A percentile compares a stretch with the other conserved stretches of the same genome.
Evolutionary conservation across 2,888 invertebrate genomes (phyloP).

Genomic region (Drosophila kuntzei): DNA sequence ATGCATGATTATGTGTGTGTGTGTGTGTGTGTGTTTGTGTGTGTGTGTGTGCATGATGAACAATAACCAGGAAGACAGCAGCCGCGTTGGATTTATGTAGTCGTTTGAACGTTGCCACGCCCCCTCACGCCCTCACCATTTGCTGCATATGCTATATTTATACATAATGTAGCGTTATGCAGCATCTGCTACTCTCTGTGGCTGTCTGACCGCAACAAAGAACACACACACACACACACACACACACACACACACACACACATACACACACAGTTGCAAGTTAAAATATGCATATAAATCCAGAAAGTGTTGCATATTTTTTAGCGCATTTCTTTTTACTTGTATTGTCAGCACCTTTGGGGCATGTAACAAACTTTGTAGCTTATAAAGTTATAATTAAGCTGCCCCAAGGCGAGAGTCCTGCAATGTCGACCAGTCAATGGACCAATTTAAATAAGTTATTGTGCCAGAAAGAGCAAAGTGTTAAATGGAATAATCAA

Average conservation of each 20-base stretch:
- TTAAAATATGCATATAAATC: slow-evolving; percentile 30
- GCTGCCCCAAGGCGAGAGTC: slow-evolving; percentile 37
- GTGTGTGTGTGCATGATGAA: slow-evolving; percentile 59
- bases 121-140: slow-evolving; percentile 25
- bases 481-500: neutral
- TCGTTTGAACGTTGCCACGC: slow-evolving; percentile 55
- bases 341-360: slow-evolving; percentile 58
- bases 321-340: slow-evolving; percentile 39
- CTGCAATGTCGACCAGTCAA: slow-evolving; percentile 7
- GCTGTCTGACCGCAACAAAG: slow-evolving; percentile 62
- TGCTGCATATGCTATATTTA: slow-evolving; percentile 42
- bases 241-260: slow-evolving; percentile 18
- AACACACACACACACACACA: slow-evolving; percentile 30
- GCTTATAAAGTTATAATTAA: slow-evolving; percentile 66
- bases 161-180: slow-evolving; percentile 39
- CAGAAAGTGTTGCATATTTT: slow-evolving; percentile 66
- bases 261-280: slow-evolving; percentile 21
- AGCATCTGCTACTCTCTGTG: slow-evolving; percentile 49
- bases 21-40: slow-evolving; percentile 27
- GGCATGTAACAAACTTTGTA: slow-evolving; percentile 60
- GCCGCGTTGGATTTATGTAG: slow-evolving; percentile 69
- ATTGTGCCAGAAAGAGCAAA: neutral
- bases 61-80: slow-evolving; percentile 72
- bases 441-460: neutral
- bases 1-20: neutral